Evolutionary conservation across 2,797 vertebrate genomes (phyloP).

Genomic region (Avahi laniger): DNA sequence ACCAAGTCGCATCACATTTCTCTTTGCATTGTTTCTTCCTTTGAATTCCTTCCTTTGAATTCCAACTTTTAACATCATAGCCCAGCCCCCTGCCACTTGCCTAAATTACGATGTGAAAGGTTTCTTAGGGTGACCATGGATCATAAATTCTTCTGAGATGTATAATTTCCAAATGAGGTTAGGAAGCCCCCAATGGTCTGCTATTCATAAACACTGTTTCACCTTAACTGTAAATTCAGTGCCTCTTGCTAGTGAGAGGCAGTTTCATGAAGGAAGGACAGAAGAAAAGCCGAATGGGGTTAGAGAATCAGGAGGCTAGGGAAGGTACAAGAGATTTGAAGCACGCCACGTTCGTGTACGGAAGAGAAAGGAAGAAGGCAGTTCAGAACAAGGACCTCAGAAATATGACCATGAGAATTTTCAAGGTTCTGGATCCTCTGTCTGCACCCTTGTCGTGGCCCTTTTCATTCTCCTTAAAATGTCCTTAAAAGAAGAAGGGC

Average conservation of each 20-base stretch:
- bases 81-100: neutral
- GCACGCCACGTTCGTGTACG: neutral
- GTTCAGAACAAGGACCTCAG: neutral
- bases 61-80: neutral
- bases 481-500: neutral
- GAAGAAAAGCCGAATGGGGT: neutral
- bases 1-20: neutral
- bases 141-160: neutral
- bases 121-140: neutral
- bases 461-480: neutral
- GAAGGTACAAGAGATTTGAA: neutral
- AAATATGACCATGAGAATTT: neutral
- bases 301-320: neutral
- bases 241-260: neutral
- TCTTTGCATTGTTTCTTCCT: constrained; percentile 6
- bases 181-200: neutral
- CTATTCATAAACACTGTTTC: neutral
- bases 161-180: neutral
- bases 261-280: neutral
- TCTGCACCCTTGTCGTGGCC: neutral
- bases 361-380: neutral
- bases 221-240: neutral
- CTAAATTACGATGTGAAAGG: neutral
- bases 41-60: neutral
- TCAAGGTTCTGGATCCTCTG: neutral